Evolutionary conservation across 2,888 invertebrate genomes (phyloP).

Genomic region (Meiosimyza platycephala): DNA sequence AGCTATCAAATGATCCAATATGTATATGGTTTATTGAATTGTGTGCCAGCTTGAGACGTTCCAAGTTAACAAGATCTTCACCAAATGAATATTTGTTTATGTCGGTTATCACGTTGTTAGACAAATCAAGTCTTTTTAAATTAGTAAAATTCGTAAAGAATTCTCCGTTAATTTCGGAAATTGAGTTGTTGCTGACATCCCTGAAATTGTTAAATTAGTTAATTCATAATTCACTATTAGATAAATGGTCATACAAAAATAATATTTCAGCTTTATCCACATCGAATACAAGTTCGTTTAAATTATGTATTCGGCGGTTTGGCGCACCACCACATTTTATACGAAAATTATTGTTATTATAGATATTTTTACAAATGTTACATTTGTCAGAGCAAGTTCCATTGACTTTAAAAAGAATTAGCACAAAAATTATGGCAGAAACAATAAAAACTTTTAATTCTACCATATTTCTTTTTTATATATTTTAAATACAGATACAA

Average conservation of each 20-base stretch:
- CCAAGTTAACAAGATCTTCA: slow-evolving; percentile 70
- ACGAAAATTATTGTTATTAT: slow-evolving; percentile 49
- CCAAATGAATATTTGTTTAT: slow-evolving; percentile 78
- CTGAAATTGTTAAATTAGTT: slow-evolving; percentile 66
- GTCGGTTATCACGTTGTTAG: slow-evolving; percentile 76
- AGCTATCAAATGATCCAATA: slow-evolving; percentile 77
- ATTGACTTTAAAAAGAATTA: too few species aligned
- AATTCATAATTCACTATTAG: not conserved
- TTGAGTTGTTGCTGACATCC: slow-evolving; percentile 84
- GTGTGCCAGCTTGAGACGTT: slow-evolving; percentile 77
- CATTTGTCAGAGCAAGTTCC: slow-evolving; percentile 42
- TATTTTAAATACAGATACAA: too few species aligned
- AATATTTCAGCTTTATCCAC: slow-evolving; percentile 55
- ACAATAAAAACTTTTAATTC: too few species aligned
- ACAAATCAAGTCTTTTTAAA: slow-evolving; percentile 73
- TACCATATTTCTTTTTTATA: too few species aligned
- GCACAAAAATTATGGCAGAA: too few species aligned
- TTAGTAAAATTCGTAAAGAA: slow-evolving; percentile 80
- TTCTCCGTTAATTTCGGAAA: slow-evolving; percentile 77
- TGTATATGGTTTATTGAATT: slow-evolving; percentile 79
- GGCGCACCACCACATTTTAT: slow-evolving; percentile 61
- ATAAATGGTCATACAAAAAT: slow-evolving; percentile 55
- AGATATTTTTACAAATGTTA: slow-evolving; percentile 40
- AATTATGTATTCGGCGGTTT: slow-evolving; percentile 56
- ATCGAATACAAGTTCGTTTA: slow-evolving; percentile 61